Evolutionary conservation across 2,113 vertebrate genomes (phyloP), one percentile per base, ranked within the genome.

Genomic region (Phoxinus phoxinus): DNA sequence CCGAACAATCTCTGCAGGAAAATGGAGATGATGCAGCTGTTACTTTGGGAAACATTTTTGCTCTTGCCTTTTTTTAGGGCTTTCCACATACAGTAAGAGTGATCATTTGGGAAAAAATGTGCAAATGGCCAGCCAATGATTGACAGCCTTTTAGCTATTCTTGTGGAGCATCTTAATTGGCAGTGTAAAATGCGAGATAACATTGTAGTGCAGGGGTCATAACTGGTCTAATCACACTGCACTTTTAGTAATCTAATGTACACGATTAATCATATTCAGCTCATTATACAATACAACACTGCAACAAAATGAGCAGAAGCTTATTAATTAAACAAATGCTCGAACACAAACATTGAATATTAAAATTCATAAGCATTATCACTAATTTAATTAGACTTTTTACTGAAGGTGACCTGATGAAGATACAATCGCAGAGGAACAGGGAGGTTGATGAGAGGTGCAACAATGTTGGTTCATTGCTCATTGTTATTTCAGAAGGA

Each of bases 1-100:
- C 37, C 51, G 63, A 21, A 90, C 65, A 0, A 37, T 89, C 23
- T 90, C 91, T 91, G 80, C n/a, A 69, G 10, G 72, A 61, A 84
- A 46, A 74, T 30, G 59, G 7, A 83, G 30, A 86, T 25, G 58
- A 83, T 72, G 25, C 30, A 32, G 27, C 53, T 85, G 27, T 67
- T 21, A 74, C 10, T 46, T 53, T 32, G 4, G 23, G 27, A 7
- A 48, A 61, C 19, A 65, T 19, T 46, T 21, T 11, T 44, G 13
- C 37, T 65, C 59, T 48, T 30, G 35, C 35, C 5, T 37, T 71
- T 59, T 27, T 21, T 56, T 19, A 17, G 3, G 23, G 11, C 21
- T 56, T 63, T 44, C 19, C n/a, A 63, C 0, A 25, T 12, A n/a
- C n/a, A n/a, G n/a, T n/a, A 74, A 48, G 19, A 56, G 30, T 56